Evolutionary conservation across 1,140 invertebrate species (phyloP).

Genomic region (Capitella teleta): DNA sequence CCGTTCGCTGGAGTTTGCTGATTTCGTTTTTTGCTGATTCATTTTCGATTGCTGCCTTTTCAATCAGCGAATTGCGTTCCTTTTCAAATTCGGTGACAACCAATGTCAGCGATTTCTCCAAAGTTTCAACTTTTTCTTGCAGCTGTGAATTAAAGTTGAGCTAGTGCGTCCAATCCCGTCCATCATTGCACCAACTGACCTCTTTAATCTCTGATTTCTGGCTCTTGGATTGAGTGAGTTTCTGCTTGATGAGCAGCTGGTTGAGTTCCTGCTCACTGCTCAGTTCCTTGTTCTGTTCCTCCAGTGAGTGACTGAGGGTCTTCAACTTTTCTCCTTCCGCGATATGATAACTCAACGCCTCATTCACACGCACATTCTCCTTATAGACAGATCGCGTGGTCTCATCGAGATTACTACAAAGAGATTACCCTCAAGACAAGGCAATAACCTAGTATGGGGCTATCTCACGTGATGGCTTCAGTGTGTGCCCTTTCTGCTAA

Average conservation of each 20-base stretch:
- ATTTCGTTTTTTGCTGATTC: conserved; percentile 33
- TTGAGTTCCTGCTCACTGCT: conserved; percentile 32
- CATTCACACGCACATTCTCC: conserved; percentile 38
- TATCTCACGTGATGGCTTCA: conserved; percentile 28
- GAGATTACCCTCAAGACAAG: background rate
- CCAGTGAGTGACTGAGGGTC: conserved; percentile 22
- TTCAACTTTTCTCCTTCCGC: conserved; percentile 32
- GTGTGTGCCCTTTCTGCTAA: conserved; percentile 39
- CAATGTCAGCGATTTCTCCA: conserved; percentile 38
- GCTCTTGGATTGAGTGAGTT: conserved; percentile 28
- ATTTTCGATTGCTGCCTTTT: conserved; percentile 24
- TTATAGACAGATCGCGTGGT: conserved; percentile 41
- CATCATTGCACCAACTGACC: conserved; percentile 16
- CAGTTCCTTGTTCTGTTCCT: conserved; percentile 27
- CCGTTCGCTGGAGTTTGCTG: conserved; percentile 32
- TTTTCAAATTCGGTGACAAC: conserved; percentile 37
- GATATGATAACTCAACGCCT: conserved; percentile 36
- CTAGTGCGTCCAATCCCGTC: background rate
- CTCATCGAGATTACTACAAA: conserved; percentile 38
- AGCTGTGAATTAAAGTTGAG: conserved; percentile 16
- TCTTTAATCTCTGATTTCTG: conserved; percentile 33
- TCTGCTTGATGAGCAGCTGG: conserved; percentile 34
- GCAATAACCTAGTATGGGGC: background rate
- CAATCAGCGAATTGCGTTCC: conserved; percentile 20
- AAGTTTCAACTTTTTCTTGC: conserved; percentile 27